Conservation (phyloP, 2,888 invertebrate genomes). For the Hylaea fasciaria region DNA sequence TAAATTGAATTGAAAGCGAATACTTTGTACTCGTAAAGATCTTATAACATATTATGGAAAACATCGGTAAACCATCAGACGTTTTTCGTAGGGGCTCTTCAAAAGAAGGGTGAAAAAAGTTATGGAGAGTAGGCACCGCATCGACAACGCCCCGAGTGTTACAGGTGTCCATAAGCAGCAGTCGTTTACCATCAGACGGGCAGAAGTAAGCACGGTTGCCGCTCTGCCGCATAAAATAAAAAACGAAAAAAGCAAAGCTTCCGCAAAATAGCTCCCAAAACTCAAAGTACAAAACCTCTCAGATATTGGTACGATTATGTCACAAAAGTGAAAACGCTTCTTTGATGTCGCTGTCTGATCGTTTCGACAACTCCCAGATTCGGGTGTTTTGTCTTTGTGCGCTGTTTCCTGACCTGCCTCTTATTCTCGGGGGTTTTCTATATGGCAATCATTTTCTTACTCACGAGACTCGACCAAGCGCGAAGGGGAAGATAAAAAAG, state of each 20-base stretch:
- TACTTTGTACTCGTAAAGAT: background rate
- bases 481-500: slow-evolving; percentile 76
- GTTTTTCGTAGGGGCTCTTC: too few species aligned
- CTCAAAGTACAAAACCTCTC: slow-evolving; percentile 35
- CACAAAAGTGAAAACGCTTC: slow-evolving; percentile 37
- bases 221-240: slow-evolving; percentile 22
- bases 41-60: slow-evolving; percentile 7
- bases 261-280: slow-evolving; percentile 31
- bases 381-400: slow-evolving; percentile 65
- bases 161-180: too few species aligned
- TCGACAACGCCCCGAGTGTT: too few species aligned
- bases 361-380: slow-evolving; percentile 57
- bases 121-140: too few species aligned
- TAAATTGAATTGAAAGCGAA: slow-evolving; percentile 3
- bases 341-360: slow-evolving; percentile 48
- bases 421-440: slow-evolving; percentile 65
- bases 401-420: slow-evolving; percentile 63
- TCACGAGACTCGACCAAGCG: slow-evolving; percentile 68
- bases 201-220: too few species aligned
- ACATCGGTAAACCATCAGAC: slow-evolving; percentile 13
- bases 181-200: too few species aligned
- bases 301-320: slow-evolving; percentile 43
- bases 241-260: too few species aligned
- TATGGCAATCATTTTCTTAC: slow-evolving; percentile 73
- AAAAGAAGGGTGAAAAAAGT: too few species aligned